Percentiles rank a stretch among this genome's conserved stretches.
These are phyloP conservation scores for Xestia ashworthii DNA, from an alignment of 2,888 invertebrate genomes.

Conservation along the genomic window DNA sequence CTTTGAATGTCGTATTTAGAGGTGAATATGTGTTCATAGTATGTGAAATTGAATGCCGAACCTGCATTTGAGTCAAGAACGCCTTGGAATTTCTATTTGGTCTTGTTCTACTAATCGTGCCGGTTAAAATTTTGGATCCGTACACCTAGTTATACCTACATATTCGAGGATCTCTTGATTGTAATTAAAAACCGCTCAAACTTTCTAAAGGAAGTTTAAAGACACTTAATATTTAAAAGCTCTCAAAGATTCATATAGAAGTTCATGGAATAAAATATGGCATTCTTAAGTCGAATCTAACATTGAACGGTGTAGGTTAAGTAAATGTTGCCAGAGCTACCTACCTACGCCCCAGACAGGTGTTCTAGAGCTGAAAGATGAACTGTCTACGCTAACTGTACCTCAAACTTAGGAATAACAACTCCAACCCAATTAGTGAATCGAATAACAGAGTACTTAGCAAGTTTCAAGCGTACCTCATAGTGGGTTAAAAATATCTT, in stretches of 20 bases:
- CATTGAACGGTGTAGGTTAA: slow-evolving; percentile 55
- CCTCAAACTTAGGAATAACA: slow-evolving; percentile 71
- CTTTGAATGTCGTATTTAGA: slow-evolving; percentile 38
- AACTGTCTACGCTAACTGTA: slow-evolving; percentile 66
- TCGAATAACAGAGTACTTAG: slow-evolving; percentile 62
- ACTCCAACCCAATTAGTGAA: slow-evolving; percentile 71
- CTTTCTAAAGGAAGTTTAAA: slow-evolving; percentile 11
- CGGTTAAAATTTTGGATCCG: background rate
- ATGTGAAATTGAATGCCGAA: slow-evolving; percentile 23
- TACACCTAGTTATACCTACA: background rate
- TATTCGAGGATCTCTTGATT: background rate
- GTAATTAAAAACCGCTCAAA: slow-evolving; percentile 15
- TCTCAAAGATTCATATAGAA: slow-evolving; percentile 39
- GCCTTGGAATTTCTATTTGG: slow-evolving; percentile 4
- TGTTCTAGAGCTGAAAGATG: slow-evolving; percentile 64
- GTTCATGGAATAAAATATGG: slow-evolving; percentile 31
- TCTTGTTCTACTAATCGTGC: background rate
- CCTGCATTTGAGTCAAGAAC: background rate
- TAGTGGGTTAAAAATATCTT: slow-evolving; percentile 8
- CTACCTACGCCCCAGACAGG: slow-evolving; percentile 64
- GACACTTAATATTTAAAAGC: slow-evolving; percentile 52
- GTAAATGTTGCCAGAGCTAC: slow-evolving; percentile 64
- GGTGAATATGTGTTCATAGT: slow-evolving; percentile 20
- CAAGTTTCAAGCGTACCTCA: slow-evolving; percentile 47
- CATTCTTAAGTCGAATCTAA: slow-evolving; percentile 42